Evolutionary conservation across 2,113 vertebrate species (phyloP).

Genomic region (Crocuta crocuta): DNA sequence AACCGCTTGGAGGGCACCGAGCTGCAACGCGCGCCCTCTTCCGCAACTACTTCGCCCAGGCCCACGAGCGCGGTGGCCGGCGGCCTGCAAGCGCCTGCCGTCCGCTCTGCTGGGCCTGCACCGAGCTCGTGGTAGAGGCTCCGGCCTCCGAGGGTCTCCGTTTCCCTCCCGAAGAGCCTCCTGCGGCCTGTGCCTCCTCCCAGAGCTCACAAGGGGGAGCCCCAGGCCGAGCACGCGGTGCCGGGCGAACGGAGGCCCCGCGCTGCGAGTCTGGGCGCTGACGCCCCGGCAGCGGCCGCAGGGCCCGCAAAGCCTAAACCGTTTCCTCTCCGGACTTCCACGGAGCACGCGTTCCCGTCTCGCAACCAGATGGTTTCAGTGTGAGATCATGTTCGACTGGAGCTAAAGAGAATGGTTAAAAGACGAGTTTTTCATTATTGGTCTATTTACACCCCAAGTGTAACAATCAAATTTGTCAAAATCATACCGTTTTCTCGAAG

Average conservation of each 20-base stretch:
- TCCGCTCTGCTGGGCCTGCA: background rate
- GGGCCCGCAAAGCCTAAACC: background rate
- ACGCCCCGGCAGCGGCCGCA: background rate
- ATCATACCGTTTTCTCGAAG: background rate
- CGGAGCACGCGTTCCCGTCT: background rate
- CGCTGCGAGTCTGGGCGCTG: background rate
- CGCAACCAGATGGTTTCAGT: background rate
- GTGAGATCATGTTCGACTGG: background rate
- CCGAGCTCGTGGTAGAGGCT: background rate
- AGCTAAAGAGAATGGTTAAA: background rate
- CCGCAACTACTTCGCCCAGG: background rate
- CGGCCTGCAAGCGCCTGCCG: background rate
- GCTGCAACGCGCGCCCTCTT: background rate
- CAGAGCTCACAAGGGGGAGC: background rate
- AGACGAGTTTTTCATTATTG: background rate
- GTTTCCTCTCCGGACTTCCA: background rate
- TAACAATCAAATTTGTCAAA: background rate
- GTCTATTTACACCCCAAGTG: background rate
- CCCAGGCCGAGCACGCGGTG: background rate
- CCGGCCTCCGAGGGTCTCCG: background rate
- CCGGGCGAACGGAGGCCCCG: too few species aligned
- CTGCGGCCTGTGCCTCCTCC: fast-evolving
- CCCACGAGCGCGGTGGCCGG: background rate
- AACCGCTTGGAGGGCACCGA: background rate
- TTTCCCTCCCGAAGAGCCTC: background rate